Base-by-base conservation (phyloP, 2,113 vertebrate species). In the Numida meleagris region DNA sequence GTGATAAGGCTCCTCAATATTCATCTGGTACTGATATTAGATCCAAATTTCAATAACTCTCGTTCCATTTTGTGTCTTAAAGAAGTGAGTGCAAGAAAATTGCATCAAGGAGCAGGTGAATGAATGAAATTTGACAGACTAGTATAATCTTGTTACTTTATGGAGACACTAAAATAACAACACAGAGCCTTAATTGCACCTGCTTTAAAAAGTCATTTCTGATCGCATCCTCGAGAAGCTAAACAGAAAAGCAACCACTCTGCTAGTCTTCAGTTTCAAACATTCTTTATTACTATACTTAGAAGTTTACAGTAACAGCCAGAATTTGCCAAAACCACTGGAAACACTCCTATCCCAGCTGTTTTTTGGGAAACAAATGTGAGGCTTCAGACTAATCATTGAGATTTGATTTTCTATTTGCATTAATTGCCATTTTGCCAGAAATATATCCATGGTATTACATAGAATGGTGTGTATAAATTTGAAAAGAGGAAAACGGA, bases 331-430 rank as follows among this genome's bases (percentile, higher is more conserved):
- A 73, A 96, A 95, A 90, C 20, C 25, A 78, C 74, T 78, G 90
- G 82, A 91, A 92, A 21, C 23, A 62, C 40, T 96, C 34, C 38
- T 15, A 55, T 68, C 74, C 53, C 77, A 95, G 55, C 51, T 93
- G 74, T 78, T 96, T 87, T 50, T 82, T 31, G 38, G 24, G 50
- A 88, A 88, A 70, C 62, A 88, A 93, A 82, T 33, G 57, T 92
- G 48, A 96, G n/a, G 8, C 40, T 70, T 93, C 82, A 93, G 40
- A 67, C 18, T 68, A 88, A 51, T 75, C 66, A 95, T 63, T 7
- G 6, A 81, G 86, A 79, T 92, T 86, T 95, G 50, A 96, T 95
- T 92, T 93, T 90, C 58, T 83, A 36, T 68, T 80, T 95, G 61
- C 46, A 75, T 87, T 9, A 63, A 80, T 92, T 82, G 29, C 65